A percentile compares a stretch with the other conserved stretches of the same genome.
Evolutionary conservation across 1,140 invertebrate species (phyloP).

Genomic region (Drosophila seguyi): DNA sequence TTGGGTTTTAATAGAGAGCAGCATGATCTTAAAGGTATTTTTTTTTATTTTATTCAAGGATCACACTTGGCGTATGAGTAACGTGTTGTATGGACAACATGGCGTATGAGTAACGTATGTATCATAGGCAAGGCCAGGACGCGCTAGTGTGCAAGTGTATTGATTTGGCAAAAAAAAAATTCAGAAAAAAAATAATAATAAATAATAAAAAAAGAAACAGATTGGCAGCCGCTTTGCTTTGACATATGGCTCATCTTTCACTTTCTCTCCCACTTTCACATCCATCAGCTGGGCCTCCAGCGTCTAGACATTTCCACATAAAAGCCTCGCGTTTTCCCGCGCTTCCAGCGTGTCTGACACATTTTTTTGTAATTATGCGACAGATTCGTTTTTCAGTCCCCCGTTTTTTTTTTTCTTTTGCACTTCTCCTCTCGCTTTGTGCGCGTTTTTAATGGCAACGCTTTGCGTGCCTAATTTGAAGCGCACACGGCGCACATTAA

Average conservation of each 20-base stretch:
- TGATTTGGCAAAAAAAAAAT: slow-evolving; percentile 57
- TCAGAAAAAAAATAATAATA: slow-evolving; percentile 5
- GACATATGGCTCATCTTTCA: slow-evolving; percentile 43
- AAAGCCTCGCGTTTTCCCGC: slow-evolving; percentile 55
- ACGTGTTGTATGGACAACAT: background rate
- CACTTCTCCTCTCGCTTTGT: slow-evolving; percentile 36
- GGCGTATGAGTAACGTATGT: background rate
- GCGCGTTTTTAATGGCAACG: slow-evolving; percentile 71
- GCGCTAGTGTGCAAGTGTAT: slow-evolving; percentile 28
- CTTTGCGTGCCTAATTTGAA: slow-evolving; percentile 78
- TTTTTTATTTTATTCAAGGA: background rate
- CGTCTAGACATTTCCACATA: slow-evolving; percentile 73
- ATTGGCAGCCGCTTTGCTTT: slow-evolving; percentile 50
- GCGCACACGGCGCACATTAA: slow-evolving; percentile 77
- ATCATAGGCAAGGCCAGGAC: background rate
- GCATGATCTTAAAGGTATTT: background rate
- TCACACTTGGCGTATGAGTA: background rate
- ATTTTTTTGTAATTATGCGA: slow-evolving; percentile 78
- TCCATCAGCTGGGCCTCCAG: slow-evolving; percentile 46
- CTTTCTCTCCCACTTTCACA: slow-evolving; percentile 7
- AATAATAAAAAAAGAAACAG: slow-evolving; percentile 7
- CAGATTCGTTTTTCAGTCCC: slow-evolving; percentile 65
- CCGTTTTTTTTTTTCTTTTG: too few relatives aligned
- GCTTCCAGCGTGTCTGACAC: slow-evolving; percentile 55
- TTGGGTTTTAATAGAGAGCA: too few relatives aligned